These are phyloP conservation scores for Aldrovandia affinis DNA, from an alignment of 2,797 vertebrate genomes.

Conservation along the genomic window DNA sequence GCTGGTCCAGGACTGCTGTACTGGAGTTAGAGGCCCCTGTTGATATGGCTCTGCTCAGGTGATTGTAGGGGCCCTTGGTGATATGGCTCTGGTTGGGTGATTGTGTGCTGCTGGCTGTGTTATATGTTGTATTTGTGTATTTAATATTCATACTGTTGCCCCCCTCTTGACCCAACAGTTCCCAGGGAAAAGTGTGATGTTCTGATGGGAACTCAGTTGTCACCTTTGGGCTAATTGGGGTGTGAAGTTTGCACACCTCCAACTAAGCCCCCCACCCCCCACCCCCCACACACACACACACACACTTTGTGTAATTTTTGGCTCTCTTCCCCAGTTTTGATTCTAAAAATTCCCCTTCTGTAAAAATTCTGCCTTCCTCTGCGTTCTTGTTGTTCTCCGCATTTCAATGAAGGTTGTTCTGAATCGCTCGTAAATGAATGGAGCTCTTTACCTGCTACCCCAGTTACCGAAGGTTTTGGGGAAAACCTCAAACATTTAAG, in stretches of 20 bases:
- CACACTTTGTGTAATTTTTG: not conserved
- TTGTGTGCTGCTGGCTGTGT: not conserved
- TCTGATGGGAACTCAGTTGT: not conserved
- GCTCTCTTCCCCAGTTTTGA: not conserved
- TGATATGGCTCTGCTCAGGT: too few species aligned
- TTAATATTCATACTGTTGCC: not conserved
- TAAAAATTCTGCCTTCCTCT: too few species aligned
- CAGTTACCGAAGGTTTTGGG: too few species aligned
- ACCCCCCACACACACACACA: too few species aligned
- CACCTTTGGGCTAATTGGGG: not conserved
- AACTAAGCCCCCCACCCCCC: not conserved
- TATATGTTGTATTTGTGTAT: not conserved
- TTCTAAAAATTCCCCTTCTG: too few species aligned
- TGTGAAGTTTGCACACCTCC: not conserved
- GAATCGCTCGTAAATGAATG: too few species aligned
- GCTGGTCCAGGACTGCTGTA: not conserved
- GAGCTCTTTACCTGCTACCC: too few species aligned
- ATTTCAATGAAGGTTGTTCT: too few species aligned
- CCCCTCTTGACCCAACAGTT: not conserved
- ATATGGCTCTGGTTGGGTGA: not conserved
- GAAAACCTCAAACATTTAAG: too few species aligned
- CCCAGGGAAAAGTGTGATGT: not conserved
- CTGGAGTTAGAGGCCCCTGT: not conserved
- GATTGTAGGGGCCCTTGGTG: not conserved
- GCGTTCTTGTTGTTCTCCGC: too few species aligned